A percentile compares a stretch with the other conserved stretches of the same genome.
Evolutionary conservation across 1,140 invertebrate species (phyloP).

Genomic region (Drosophila parabipectinata): DNA sequence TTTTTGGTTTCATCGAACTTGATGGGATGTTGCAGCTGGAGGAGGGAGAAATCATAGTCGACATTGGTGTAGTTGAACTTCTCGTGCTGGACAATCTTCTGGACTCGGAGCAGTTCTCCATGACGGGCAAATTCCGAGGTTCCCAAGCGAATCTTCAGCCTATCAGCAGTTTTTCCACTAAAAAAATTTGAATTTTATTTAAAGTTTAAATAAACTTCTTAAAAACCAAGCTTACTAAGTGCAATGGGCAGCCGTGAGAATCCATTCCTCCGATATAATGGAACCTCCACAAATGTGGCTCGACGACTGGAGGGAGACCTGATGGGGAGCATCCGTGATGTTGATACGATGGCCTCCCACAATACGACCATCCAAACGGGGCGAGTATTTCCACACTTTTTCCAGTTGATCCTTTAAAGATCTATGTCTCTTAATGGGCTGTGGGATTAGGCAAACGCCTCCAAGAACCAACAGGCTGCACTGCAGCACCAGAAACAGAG

Average conservation of each 20-base stretch:
- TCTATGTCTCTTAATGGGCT: conserved; percentile 58
- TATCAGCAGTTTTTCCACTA: conserved; percentile 68
- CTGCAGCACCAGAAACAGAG: conserved; percentile 52
- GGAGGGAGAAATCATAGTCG: conserved; percentile 82
- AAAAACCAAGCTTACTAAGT: conserved; percentile 80
- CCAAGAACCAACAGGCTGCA: conserved; percentile 38
- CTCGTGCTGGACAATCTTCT: conserved; percentile 76
- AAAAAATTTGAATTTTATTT: neutral
- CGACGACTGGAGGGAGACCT: conserved; percentile 84
- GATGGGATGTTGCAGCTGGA: conserved; percentile 74
- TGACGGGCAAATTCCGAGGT: conserved; percentile 59
- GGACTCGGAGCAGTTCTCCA: conserved; percentile 68
- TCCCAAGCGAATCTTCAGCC: conserved; percentile 68
- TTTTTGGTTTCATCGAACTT: conserved; percentile 70
- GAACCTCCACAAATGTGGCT: conserved; percentile 88
- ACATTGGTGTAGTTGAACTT: conserved; percentile 73
- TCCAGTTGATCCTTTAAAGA: conserved; percentile 36
- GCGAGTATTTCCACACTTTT: conserved; percentile 32
- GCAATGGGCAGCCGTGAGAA: conserved; percentile 86
- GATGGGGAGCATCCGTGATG: conserved; percentile 84
- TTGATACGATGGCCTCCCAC: conserved; percentile 84
- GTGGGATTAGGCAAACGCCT: conserved; percentile 70
- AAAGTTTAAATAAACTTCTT: neutral
- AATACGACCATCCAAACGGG: conserved; percentile 82
- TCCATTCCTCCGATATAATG: conserved; percentile 86